Base-by-base conservation (phyloP, 2,113 vertebrate species). In the Alexandromys fortis region DNA sequence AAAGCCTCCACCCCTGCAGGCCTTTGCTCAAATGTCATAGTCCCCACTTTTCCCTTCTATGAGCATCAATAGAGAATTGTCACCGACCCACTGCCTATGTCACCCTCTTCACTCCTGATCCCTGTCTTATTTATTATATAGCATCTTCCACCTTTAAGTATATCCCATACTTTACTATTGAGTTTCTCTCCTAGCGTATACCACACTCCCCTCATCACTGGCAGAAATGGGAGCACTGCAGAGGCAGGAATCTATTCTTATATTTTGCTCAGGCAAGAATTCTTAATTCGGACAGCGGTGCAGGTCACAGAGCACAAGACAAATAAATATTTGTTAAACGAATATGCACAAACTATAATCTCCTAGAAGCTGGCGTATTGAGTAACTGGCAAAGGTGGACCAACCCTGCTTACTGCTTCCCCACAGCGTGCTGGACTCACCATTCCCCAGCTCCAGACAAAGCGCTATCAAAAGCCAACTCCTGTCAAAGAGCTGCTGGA, bases 61-160 rank as follows among this genome's bases (percentile, higher is more conserved):
- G n/a, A 86, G 0, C 5, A 35, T 11, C 75, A 58, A 0, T 38
- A 47, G 28, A 76, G 81, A 86, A 14, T 5, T 24, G 3, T 28
- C 45, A 8, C 0, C 13, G 5, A 7, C 11, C 14, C 26, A 11
- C 0, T 38, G 47, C 3, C 0, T 61, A 65, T 4, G 17, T n/a
- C 45, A 38, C 1, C 3, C 21, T 49, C 52, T 42, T 16, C 38
- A 7, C 33, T 19, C 19, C 61, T 7, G 3, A 47, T 45, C 8
- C 38, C 35, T n/a, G 0, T 1, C 5, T 79, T 6, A 58, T 65
- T 42, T 89, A 16, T 12, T 24, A 4, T 24, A 42, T 9, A 35
- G 12, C 3, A 24, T 42, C 30, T 38, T 33, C 33, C 33, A 42
- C 65, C 13, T 75, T 75, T 26, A 45, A 21, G n/a, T 3, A 12